Evolutionary conservation across 2,797 vertebrate species (phyloP).

Genomic region (Pseudomugil gertrudae): DNA sequence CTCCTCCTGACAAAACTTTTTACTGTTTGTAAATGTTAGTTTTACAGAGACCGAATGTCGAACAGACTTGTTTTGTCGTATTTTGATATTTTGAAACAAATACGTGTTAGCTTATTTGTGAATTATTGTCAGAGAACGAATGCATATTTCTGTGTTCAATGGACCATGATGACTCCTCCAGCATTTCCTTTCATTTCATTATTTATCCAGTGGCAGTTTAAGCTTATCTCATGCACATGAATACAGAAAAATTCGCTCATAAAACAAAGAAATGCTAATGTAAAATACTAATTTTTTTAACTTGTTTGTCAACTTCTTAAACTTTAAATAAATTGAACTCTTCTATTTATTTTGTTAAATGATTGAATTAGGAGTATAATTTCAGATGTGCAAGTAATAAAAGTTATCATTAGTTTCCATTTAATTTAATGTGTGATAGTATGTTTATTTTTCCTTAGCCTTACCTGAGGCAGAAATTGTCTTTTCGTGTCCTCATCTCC

Average conservation of each 20-base stretch:
- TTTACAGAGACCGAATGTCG: slow-evolving; percentile 79
- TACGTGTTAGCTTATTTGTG: slow-evolving; percentile 59
- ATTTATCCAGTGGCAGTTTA: slow-evolving; percentile 29
- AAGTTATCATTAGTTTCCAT: not conserved
- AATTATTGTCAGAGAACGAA: slow-evolving; percentile 56
- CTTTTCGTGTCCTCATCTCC: slow-evolving; percentile 6
- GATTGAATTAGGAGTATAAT: slow-evolving; percentile 1
- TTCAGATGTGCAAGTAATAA: not conserved
- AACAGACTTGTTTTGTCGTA: slow-evolving; percentile 77
- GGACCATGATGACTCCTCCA: slow-evolving; percentile 31
- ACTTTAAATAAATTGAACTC: not conserved
- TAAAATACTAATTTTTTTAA: not conserved
- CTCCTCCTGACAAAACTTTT: slow-evolving; percentile 70
- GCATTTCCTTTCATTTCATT: slow-evolving; percentile 27
- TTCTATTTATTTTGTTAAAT: not conserved
- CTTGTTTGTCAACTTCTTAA: not conserved
- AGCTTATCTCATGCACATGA: slow-evolving; percentile 15
- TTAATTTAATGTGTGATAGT: not conserved
- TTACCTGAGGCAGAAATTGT: slow-evolving; percentile 13
- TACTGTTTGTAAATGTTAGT: slow-evolving; percentile 83
- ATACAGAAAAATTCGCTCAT: not conserved
- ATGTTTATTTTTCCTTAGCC: not conserved
- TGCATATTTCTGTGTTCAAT: slow-evolving; percentile 40
- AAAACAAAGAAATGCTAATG: too few species aligned
- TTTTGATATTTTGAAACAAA: slow-evolving; percentile 78